phyloP scores from a whole-genome alignment of 2,113 vertebrate species.

The Tapirus terrestris region DNA sequence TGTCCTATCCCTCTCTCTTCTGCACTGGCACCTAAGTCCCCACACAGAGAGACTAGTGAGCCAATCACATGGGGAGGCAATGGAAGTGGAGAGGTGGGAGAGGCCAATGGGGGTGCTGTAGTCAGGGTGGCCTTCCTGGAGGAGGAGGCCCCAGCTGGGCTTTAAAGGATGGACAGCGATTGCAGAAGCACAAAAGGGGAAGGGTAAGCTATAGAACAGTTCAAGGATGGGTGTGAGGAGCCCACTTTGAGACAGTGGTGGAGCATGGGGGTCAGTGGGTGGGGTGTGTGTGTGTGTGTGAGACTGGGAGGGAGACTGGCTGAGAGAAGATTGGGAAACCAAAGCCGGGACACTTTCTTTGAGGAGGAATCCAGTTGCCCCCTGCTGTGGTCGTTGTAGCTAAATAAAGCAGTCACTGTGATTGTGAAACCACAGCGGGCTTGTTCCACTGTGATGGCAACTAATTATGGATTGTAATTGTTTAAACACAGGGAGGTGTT shows the following conservation, averaged over 20 bases:
- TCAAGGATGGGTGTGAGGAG: not conserved
- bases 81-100: accelerated
- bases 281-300: no score
- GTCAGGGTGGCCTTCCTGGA: constrained; percentile 4
- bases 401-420: constrained; percentile 74
- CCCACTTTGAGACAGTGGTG: not conserved
- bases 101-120: not conserved
- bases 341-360: not conserved
- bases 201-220: not conserved
- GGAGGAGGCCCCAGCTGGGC: not conserved
- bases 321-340: not conserved
- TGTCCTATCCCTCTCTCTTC: not conserved
- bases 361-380: not conserved
- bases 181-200: not conserved
- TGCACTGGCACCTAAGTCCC: not conserved
- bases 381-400: not conserved
- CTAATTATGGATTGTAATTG: constrained; percentile 77
- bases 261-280: accelerated
- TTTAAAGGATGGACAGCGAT: not conserved
- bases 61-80: not conserved
- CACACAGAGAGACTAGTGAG: not conserved
- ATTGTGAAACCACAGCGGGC: constrained; percentile 74
- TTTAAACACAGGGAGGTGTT: constrained; percentile 58
- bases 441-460: constrained; percentile 65
- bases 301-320: not conserved